Evolutionary conservation across 2,797 vertebrate genomes (phyloP).

Genomic region (Vultur gryphus): DNA sequence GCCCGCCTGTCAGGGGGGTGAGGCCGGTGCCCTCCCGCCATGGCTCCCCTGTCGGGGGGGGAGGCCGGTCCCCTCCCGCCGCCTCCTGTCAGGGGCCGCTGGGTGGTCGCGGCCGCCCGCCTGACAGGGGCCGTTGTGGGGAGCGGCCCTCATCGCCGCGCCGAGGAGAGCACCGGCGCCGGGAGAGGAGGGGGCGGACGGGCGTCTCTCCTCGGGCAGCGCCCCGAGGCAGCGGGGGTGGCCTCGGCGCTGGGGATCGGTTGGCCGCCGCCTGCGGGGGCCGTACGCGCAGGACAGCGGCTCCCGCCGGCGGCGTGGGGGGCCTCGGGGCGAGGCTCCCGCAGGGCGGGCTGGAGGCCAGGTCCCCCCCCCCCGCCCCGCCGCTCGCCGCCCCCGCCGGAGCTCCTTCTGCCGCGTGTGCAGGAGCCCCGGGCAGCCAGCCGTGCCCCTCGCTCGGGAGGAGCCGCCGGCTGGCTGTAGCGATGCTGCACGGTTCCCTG

Average conservation of each 20-base stretch:
- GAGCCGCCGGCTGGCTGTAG: background rate
- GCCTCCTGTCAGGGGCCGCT: background rate
- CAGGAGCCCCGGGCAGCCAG: background rate
- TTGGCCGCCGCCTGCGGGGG: background rate
- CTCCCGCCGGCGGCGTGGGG: background rate
- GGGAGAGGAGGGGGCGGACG: background rate
- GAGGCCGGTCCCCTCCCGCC: background rate
- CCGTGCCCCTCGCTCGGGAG: background rate
- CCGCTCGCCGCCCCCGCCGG: too few species aligned
- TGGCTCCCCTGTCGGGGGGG: too few species aligned
- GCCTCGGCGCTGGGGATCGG: background rate
- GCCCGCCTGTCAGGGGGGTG: too few species aligned
- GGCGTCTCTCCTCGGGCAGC: background rate
- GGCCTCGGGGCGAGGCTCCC: background rate
- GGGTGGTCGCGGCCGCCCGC: background rate
- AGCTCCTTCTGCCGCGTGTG: background rate
- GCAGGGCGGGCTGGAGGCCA: background rate
- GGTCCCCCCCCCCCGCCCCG: background rate
- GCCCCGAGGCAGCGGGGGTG: background rate
- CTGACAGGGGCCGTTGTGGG: background rate
- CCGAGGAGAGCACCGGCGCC: background rate
- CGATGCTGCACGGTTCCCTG: background rate
- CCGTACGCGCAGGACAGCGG: background rate
- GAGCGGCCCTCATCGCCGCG: background rate
- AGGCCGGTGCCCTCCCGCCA: background rate